Base-by-base conservation (phyloP, 2,888 invertebrate species). In the Cremastinae sp. region DNA sequence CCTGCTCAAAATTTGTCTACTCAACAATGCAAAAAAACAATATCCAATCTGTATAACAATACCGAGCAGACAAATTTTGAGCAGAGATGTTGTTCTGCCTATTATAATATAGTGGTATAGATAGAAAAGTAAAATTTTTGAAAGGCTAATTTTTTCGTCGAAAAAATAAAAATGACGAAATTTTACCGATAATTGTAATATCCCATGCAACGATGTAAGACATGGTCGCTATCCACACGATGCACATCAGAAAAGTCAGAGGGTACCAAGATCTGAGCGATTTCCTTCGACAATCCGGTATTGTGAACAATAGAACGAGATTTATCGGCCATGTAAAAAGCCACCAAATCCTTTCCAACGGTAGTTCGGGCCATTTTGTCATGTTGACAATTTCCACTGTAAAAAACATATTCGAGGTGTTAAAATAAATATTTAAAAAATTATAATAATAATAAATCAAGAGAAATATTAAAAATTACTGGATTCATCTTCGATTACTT, bases 171-270 rank as follows among this genome's bases (percentile, higher is more conserved):
- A 28, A 10, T 14, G 12, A 47, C 8, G 10, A 20, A 28, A 71
- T 82, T 86, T 85, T 90, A 96, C 96, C 96, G 73, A 96, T 91
- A 49, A 94, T 91, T 66, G 96, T 94, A 66, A 96, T 96, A 85
- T 96, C 93, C 96, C 96, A 97, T 18, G 96, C 95, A 51, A 95
- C 94, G n/a, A 96, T 79, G 86, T 97, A 97, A 0, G 96, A 95
- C 4, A 95, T 93, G 0, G 92, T 89, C 0, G 95, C 95, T 78
- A 97, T 95, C 96, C 96, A 97, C 0, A 93, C 90, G 69, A 96
- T 92, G 84, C 96, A 96, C 93, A 96, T 94, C 7, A 93, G 71
- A 85, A 97, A 96, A 0, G 96, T 95, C 0, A 94, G 78, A 0
- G 93, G 91, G 83, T 93, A 95, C 82, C 84, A 88, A 3, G 83